phyloP scores from a whole-genome alignment of 1,140 invertebrate genomes.

The Gonatopus flavifemur region DNA sequence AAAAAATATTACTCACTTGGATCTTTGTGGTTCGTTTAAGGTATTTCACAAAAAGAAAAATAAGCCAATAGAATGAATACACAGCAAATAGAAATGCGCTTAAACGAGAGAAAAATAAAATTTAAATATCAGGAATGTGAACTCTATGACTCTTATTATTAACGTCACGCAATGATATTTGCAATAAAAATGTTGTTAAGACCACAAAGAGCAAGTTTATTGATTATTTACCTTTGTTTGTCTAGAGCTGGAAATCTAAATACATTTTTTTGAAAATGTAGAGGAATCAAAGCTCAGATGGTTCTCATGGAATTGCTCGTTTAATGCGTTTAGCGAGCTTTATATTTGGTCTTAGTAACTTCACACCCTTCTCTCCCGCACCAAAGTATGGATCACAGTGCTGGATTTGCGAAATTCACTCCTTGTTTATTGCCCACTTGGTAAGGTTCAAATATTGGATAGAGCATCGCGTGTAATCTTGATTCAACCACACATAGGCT shows the following conservation, averaged over 20 bases:
- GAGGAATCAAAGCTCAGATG: conserved; percentile 60
- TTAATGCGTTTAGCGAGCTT: conserved; percentile 48
- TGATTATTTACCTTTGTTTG: conserved; percentile 52
- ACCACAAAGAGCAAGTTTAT: conserved; percentile 57
- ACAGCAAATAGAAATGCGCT: conserved; percentile 29
- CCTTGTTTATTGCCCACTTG: conserved; percentile 42
- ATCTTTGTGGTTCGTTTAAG: conserved; percentile 53
- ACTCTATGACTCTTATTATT: not conserved
- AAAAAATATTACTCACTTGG: conserved; percentile 33
- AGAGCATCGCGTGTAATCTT: conserved; percentile 35
- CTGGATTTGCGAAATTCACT: conserved; percentile 47
- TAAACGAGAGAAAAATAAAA: conserved; percentile 1
- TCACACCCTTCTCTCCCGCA: conserved; percentile 58
- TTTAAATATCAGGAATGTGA: not conserved
- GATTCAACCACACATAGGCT: conserved; percentile 36
- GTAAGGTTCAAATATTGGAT: conserved; percentile 41
- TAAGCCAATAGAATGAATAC: conserved; percentile 21
- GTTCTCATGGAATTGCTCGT: conserved; percentile 57
- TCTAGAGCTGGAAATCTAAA: conserved; percentile 57
- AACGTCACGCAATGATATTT: not conserved
- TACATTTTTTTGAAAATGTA: conserved; percentile 58
- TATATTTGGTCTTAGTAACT: conserved; percentile 50
- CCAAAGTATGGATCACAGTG: conserved; percentile 59
- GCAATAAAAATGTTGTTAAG: conserved; percentile 7
- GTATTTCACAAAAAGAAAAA: conserved; percentile 47